These are phyloP conservation scores for Myiagra hebetior DNA, from an alignment of 2,113 vertebrate genomes.

Conservation along the genomic window DNA sequence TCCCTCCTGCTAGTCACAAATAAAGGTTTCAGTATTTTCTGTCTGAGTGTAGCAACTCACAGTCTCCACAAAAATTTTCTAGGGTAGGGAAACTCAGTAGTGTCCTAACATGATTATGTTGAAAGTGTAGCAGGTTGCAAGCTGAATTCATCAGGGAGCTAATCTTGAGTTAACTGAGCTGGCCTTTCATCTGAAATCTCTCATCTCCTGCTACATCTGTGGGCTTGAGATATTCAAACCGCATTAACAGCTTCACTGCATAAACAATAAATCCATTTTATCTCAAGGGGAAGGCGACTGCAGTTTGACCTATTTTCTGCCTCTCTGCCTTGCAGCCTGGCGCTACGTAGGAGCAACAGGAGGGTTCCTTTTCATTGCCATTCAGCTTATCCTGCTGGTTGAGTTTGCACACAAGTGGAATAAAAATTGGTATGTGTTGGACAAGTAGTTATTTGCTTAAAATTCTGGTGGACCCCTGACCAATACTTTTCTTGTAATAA, in stretches of 20 bases:
- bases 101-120: background rate
- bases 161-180: background rate
- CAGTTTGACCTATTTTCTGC: background rate
- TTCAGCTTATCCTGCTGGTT: conserved; percentile 92
- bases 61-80: background rate
- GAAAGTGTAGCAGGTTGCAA: background rate
- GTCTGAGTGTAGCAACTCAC: background rate
- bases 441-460: background rate
- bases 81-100: background rate
- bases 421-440: conserved; percentile 90
- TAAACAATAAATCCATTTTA: background rate
- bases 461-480: background rate
- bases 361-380: conserved; percentile 85
- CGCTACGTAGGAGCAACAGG: conserved; percentile 86
- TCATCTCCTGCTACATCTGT: background rate
- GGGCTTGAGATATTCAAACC: background rate
- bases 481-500: rapidly evolving
- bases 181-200: background rate
- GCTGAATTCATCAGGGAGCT: background rate
- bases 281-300: background rate
- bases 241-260: background rate
- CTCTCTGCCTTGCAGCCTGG: conserved; percentile 82
- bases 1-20: background rate
- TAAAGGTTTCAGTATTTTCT: conserved; percentile 8
- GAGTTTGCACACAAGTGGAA: conserved; percentile 98